A percentile compares a stretch with the other conserved stretches of the same genome.
These are phyloP conservation scores for Seriola dumerili DNA, from an alignment of 2,113 vertebrate genomes.

Conservation along the genomic window DNA sequence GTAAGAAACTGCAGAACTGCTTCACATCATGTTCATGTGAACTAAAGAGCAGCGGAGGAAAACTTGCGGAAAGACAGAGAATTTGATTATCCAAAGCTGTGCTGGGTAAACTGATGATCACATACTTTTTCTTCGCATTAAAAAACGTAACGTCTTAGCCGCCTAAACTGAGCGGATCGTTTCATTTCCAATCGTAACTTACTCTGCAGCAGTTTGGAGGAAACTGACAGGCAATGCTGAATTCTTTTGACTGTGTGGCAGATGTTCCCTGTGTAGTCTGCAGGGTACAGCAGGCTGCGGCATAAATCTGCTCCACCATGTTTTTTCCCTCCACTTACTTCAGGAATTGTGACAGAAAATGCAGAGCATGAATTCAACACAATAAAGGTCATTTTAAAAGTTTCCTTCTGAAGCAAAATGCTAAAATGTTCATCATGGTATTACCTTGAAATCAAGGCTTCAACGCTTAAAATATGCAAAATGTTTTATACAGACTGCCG, in stretches of 20 bases:
- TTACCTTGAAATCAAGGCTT: not conserved
- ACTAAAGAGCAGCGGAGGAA: not conserved
- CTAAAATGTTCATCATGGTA: not conserved
- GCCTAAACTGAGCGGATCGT: not conserved
- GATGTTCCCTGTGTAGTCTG: slow-evolving; percentile 70
- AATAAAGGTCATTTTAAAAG: not conserved
- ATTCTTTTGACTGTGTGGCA: slow-evolving; percentile 65
- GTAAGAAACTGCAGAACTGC: not conserved
- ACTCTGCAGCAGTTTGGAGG: slow-evolving; percentile 47
- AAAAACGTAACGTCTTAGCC: not conserved
- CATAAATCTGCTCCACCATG: slow-evolving; percentile 61
- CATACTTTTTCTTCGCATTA: not conserved
- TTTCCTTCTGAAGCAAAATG: not conserved
- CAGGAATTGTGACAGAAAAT: slow-evolving; percentile 52
- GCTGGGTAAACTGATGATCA: slow-evolving; percentile 8
- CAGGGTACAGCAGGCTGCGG: slow-evolving; percentile 71
- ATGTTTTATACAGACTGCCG: not conserved
- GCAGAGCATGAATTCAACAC: slow-evolving; percentile 10
- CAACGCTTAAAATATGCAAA: not conserved
- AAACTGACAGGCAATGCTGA: slow-evolving; percentile 53
- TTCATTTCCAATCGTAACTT: slow-evolving; percentile 10
- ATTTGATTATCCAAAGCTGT: slow-evolving; percentile 1
- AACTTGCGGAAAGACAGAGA: not conserved
- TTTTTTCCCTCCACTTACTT: slow-evolving; percentile 43
- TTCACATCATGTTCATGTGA: not conserved